phyloP scores from a whole-genome alignment of 2,888 invertebrate species.

The Hermaeophaga mercurialis region DNA sequence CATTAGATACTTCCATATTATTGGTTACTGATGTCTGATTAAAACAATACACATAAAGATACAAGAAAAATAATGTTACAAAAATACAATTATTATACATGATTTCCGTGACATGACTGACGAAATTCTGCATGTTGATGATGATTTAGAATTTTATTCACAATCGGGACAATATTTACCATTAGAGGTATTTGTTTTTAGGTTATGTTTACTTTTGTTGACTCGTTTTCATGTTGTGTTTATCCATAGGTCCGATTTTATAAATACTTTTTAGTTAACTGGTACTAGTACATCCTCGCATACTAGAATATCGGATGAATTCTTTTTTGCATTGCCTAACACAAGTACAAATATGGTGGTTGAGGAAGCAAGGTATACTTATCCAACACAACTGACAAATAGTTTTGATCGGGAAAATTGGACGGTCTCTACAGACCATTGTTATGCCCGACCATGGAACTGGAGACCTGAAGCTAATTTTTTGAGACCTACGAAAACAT shows the following conservation, averaged over 20 bases:
- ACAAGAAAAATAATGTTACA: too few relatives aligned
- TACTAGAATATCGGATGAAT: conserved; percentile 20
- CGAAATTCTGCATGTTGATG: conserved; percentile 27
- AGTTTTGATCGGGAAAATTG: conserved; percentile 44
- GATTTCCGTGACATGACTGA: conserved; percentile 26
- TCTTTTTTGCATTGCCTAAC: conserved; percentile 28
- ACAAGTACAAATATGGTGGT: conserved; percentile 33
- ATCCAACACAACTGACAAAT: conserved; percentile 41
- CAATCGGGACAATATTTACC: conserved; percentile 18
- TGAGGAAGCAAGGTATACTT: conserved; percentile 42
- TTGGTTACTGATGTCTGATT: too few relatives aligned
- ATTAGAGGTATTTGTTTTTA: conserved; percentile 24
- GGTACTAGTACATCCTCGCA: conserved; percentile 15
- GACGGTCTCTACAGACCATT: conserved; percentile 68
- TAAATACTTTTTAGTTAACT: conserved; percentile 24
- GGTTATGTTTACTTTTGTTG: conserved; percentile 13
- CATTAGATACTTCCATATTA: too few relatives aligned
- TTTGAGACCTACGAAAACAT: conserved; percentile 63
- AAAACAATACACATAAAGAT: too few relatives aligned
- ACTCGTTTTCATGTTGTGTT: conserved; percentile 1
- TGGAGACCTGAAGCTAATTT: conserved; percentile 68
- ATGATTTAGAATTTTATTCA: conserved; percentile 20
- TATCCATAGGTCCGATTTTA: neutral
- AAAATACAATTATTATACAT: too few relatives aligned
- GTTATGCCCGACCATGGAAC: conserved; percentile 74